Evolutionary conservation across 2,888 invertebrate genomes (phyloP).

Genomic region (Sphaerophoria taeniata): DNA sequence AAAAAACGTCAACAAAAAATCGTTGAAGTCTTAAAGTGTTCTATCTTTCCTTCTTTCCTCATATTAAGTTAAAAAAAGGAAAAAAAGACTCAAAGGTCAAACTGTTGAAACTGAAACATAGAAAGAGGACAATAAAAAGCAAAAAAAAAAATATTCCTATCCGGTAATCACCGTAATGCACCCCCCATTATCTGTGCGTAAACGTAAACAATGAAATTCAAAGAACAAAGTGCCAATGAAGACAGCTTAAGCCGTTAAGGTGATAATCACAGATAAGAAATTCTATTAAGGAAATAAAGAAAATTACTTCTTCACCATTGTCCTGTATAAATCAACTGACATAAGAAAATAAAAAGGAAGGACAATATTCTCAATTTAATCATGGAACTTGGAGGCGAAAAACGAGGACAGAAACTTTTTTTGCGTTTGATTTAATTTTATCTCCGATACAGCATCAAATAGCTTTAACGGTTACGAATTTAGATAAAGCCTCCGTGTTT

Average conservation of each 20-base stretch:
- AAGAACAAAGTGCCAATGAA: constrained; percentile 71
- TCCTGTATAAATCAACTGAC: constrained; percentile 45
- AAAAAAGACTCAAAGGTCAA: constrained; percentile 41
- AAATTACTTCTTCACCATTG: constrained; percentile 78
- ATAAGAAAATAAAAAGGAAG: constrained; percentile 15
- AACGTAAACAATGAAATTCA: constrained; percentile 71
- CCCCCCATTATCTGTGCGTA: constrained; percentile 42
- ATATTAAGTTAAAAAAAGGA: constrained; percentile 53
- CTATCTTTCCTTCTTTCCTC: neutral
- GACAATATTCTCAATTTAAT: constrained; percentile 26
- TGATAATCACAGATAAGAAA: constrained; percentile 77
- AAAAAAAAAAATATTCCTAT: constrained; percentile 51
- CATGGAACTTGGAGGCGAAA: neutral
- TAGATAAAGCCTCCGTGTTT: neutral
- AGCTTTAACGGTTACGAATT: constrained; percentile 18
- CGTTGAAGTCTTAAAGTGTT: too few species aligned
- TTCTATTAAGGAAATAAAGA: constrained; percentile 83
- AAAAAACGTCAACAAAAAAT: too few species aligned
- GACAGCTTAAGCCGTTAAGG: constrained; percentile 73
- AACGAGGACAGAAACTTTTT: neutral
- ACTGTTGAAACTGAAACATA: constrained; percentile 27
- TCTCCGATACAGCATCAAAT: neutral
- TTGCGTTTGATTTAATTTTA: neutral
- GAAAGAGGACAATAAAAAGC: neutral
- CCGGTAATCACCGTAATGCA: constrained; percentile 71